Base-by-base conservation (phyloP, 2,888 invertebrate genomes). In the Athalia circularis region DNA sequence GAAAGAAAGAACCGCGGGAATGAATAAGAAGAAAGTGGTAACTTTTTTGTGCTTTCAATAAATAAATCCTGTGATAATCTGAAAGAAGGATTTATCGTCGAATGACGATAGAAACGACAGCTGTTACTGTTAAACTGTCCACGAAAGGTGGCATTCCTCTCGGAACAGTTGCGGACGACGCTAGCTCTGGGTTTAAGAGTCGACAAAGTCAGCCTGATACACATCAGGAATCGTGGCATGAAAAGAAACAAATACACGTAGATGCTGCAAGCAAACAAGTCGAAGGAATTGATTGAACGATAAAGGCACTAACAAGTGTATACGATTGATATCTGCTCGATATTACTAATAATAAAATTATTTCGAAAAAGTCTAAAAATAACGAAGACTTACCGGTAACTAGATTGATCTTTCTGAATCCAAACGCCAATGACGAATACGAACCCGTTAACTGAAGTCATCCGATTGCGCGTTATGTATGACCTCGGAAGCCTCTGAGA, bases 1-100 rank as follows among this genome's bases (percentile, higher is more conserved):
- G 43, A 15, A 79, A 80, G 68, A 79, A 54, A 65, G 65, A 77
- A 78, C 74, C 70, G 61, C 7, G 61, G 61, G 61, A n/a, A 13
- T 7, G 62, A n/a, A 5, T 62, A 29, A 15, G 8, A 62, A 62
- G 9, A 62, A 15, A 62, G 7, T 15, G 11, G n/a, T 62, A 13
- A 62, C 9, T 8, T 62, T 62, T 74, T 74, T 9, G 13, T 61
- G 61, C 50, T 62, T 29, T 13, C 29, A 52, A 75, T 75, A 62
- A 75, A 64, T 15, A 62, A 64, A 29, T 75, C 8, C 62, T 15
- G 29, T 29, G 29, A 43, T 50, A 50, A 75, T 75, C 62, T 52
- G 9, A 57, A 57, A 64, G 64, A n/a, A 61, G 74, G 74, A 75
- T 75, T 64, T 64, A 29, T 50, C 62, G 29, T 52, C 43, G 11